Conservation (phyloP, 2,797 vertebrate species). For the Myripristis murdjan region DNA sequence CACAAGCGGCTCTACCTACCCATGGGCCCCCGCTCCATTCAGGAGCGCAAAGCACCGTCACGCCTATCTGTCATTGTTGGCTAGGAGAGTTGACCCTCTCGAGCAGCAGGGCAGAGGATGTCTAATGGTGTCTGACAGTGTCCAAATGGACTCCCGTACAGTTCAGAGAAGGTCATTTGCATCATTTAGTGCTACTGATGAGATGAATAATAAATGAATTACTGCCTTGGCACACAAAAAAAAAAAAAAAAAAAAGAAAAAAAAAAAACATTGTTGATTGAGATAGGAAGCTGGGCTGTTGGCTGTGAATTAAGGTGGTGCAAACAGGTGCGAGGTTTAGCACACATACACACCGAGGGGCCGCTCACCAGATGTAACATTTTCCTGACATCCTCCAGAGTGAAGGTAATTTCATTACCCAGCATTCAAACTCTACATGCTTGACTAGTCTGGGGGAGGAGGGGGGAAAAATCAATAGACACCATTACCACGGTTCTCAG, state of each 20-base stretch:
- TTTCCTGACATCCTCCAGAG: constrained; percentile 68
- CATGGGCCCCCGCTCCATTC: constrained; percentile 19
- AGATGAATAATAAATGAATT: constrained; percentile 81
- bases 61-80: constrained; percentile 60
- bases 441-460: constrained; percentile 66
- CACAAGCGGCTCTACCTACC: constrained; percentile 2
- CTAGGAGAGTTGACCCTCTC: constrained; percentile 67
- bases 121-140: constrained; percentile 80
- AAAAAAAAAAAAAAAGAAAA: constrained; percentile 7
- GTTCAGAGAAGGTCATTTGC: constrained; percentile 78
- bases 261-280: constrained; percentile 42
- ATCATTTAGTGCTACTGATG: constrained; percentile 77
- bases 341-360: constrained; percentile 26
- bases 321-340: constrained; percentile 76
- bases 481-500: constrained; percentile 75
- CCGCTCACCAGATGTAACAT: constrained; percentile 58
- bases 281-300: constrained; percentile 57
- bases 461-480: constrained; percentile 79
- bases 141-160: constrained; percentile 78
- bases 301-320: constrained; percentile 46
- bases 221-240: constrained; percentile 46
- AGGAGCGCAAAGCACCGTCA: constrained; percentile 48
- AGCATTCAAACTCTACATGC: constrained; percentile 75
- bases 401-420: constrained; percentile 78
- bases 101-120: constrained; percentile 57